These are phyloP conservation scores for Asteroscopus sphinx DNA, from an alignment of 2,888 invertebrate species.

Conservation along the genomic window DNA sequence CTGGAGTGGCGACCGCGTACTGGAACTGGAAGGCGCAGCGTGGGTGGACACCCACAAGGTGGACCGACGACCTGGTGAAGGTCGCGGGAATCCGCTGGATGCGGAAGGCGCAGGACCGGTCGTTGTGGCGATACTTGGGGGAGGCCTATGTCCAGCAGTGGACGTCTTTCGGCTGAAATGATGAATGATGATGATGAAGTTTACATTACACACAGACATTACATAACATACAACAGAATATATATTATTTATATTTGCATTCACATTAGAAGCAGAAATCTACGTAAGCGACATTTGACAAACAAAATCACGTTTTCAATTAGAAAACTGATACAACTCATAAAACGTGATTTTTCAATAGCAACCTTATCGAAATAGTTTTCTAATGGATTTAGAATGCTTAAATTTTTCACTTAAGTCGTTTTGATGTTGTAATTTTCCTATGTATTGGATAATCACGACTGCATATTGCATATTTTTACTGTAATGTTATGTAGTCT, in stretches of 20 bases:
- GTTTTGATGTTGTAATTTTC: background rate
- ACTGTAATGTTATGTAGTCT: slow-evolving; percentile 1
- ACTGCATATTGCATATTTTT: slow-evolving; percentile 26
- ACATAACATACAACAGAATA: slow-evolving; percentile 19
- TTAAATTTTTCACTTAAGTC: background rate
- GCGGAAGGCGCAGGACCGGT: too few relatives aligned
- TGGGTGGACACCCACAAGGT: too few relatives aligned
- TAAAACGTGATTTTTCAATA: background rate
- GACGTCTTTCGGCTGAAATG: too few relatives aligned
- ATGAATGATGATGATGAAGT: too few relatives aligned
- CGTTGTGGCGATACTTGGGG: too few relatives aligned
- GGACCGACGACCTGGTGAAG: too few relatives aligned
- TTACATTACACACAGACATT: too few relatives aligned
- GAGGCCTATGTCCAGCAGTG: too few relatives aligned
- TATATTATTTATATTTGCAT: slow-evolving; percentile 31
- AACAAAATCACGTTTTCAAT: slow-evolving; percentile 8
- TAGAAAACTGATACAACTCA: slow-evolving; percentile 1
- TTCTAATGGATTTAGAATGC: background rate
- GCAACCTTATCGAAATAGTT: background rate
- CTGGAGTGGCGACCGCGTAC: too few relatives aligned
- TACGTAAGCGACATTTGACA: slow-evolving; percentile 19
- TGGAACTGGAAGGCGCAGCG: too few relatives aligned
- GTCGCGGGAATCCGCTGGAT: too few relatives aligned
- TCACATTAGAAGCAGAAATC: slow-evolving; percentile 27
- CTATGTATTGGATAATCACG: slow-evolving; percentile 6